Conservation (phyloP, 2,888 invertebrate genomes). For the Paralinhomoeus sp. region DNA sequence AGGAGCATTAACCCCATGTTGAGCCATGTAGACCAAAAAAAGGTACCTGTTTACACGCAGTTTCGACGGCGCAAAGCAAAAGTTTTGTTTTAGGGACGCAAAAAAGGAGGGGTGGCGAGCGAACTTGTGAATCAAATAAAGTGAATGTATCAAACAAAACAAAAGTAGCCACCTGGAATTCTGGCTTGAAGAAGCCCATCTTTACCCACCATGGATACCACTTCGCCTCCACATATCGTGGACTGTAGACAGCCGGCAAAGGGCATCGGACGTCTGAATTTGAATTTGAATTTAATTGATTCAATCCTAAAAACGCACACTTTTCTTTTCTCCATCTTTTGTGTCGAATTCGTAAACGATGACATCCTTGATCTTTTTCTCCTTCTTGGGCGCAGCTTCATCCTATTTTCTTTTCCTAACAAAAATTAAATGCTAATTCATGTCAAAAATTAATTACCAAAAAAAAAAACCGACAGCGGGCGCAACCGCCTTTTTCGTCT, state of each 20-base stretch:
- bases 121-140: neutral
- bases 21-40: no score
- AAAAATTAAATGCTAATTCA: conserved; percentile 10
- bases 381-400: conserved; percentile 5
- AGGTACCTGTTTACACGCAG: no score
- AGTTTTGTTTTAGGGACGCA: neutral
- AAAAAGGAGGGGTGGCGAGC: neutral
- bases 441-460: neutral
- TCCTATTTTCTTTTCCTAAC: conserved; percentile 44
- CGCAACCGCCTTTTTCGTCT: conserved; percentile 4
- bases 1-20: no score
- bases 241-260: conserved; percentile 85
- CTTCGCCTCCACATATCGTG: conserved; percentile 81
- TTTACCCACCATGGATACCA: conserved; percentile 99
- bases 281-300: no score
- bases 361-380: conserved; percentile 31
- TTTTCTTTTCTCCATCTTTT: conserved; percentile 61
- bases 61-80: no score
- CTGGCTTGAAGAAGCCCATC: conserved; percentile 86
- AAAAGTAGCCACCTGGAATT: conserved; percentile 35
- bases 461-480: neutral
- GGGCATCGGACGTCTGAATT: conserved; percentile 42
- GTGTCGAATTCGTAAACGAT: conserved; percentile 52
- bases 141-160: neutral
- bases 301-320: conserved; percentile 13